Conservation (phyloP, 35 echinoderm and acorn worm species). For the Ptychodera flava region DNA sequence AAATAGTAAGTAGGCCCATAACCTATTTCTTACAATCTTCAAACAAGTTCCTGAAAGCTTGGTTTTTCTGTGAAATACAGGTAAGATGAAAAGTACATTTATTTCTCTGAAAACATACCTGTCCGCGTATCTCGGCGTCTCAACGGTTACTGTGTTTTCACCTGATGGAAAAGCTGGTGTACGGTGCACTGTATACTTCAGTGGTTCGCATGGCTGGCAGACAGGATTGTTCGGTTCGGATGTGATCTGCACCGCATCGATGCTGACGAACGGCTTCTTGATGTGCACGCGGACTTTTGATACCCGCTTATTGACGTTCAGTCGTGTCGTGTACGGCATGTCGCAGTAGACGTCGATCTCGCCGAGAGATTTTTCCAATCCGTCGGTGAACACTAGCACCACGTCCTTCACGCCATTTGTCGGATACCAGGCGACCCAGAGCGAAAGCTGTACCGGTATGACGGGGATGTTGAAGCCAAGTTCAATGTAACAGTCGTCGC, state of each 20-base stretch:
- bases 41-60: no score
- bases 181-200: constrained; percentile 35
- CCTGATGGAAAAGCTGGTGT: constrained; percentile 43
- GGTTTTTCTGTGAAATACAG: no score
- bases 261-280: constrained; percentile 9
- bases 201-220: constrained; percentile 36
- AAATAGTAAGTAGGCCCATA: no score
- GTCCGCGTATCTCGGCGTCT: constrained; percentile 41
- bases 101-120: constrained; percentile 28
- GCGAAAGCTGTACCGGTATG: constrained; percentile 27
- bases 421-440: constrained; percentile 40
- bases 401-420: constrained; percentile 11
- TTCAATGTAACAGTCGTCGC: constrained; percentile 51
- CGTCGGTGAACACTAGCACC: constrained; percentile 28
- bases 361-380: constrained; percentile 30
- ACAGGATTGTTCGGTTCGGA: constrained; percentile 12
- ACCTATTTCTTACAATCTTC: no score
- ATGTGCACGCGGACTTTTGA: constrained; percentile 34
- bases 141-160: neutral
- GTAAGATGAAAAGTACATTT: neutral
- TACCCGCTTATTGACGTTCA: constrained; percentile 11
- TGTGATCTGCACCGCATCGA: constrained; percentile 70
- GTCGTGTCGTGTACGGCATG: constrained; percentile 56
- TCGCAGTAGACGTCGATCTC: constrained; percentile 64
- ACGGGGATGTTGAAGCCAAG: constrained; percentile 57